Percentiles rank a stretch among this genome's conserved stretches.
phyloP scores from a whole-genome alignment of 1,140 invertebrate genomes.

The Neoseiulus cucumeris region DNA sequence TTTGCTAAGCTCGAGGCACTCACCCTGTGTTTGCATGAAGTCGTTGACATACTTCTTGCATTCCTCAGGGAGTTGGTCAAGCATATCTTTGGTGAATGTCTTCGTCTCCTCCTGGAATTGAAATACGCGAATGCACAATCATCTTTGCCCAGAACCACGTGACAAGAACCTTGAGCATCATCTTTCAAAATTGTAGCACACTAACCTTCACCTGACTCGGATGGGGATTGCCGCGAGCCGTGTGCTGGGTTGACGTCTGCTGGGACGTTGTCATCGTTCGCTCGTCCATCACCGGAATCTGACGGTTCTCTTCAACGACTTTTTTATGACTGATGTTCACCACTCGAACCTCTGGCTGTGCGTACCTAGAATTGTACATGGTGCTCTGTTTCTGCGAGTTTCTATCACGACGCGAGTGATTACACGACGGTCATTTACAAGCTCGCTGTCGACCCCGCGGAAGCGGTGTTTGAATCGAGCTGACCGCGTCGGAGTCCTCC shows the following conservation, averaged over 20 bases:
- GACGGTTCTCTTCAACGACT: background rate
- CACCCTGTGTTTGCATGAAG: conserved; percentile 1
- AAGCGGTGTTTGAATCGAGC: too few species aligned
- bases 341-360: background rate
- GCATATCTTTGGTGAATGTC: conserved; percentile 6
- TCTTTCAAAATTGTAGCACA: background rate
- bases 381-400: too few species aligned
- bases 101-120: conserved; percentile 5
- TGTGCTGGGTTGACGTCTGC: background rate
- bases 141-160: too few species aligned
- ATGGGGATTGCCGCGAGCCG: too few species aligned
- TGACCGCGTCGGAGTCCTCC: too few species aligned
- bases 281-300: conserved; percentile 3
- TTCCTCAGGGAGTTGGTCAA: background rate
- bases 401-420: too few species aligned
- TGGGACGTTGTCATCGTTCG: conserved; percentile 3
- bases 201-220: too few species aligned
- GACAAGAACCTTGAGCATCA: too few species aligned
- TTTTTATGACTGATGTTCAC: conserved; percentile 9
- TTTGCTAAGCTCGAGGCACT: background rate
- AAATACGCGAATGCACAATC: too few species aligned
- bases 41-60: conserved; percentile 8
- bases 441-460: too few species aligned
- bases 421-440: too few species aligned
- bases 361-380: background rate